Conservation (phyloP, 1,140 invertebrate species). For the Eciton burchellii region DNA sequence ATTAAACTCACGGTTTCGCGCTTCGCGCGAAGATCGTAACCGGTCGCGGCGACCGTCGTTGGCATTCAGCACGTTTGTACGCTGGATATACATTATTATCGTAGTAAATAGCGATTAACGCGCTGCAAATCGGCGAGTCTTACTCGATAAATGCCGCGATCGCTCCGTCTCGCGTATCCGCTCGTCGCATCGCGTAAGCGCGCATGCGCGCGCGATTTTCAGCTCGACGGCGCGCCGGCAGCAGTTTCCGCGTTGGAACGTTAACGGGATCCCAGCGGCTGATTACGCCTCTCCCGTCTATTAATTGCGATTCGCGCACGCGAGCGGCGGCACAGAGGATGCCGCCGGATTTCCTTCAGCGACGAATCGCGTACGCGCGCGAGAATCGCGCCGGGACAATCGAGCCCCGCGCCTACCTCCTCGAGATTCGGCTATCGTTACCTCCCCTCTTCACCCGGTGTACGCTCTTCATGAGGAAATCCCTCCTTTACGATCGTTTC, state of each 20-base stretch:
- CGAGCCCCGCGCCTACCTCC: not conserved
- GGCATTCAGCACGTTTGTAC: not conserved
- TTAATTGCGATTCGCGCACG: slow-evolving; percentile 24
- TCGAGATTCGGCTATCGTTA: not conserved
- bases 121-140: not conserved
- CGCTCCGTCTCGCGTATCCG: not conserved
- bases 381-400: not conserved
- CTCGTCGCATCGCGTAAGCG: too few species aligned
- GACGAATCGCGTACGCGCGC: not conserved
- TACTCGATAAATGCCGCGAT: slow-evolving; percentile 9
- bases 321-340: not conserved
- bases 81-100: too few species aligned
- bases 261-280: slow-evolving; percentile 15
- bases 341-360: not conserved
- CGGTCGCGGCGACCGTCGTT: not conserved
- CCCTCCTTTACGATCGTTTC: not conserved
- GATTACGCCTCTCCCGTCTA: not conserved
- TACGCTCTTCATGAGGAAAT: not conserved
- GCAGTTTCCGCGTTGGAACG: slow-evolving; percentile 2
- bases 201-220: slow-evolving; percentile 35
- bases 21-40: not conserved
- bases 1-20: slow-evolving; percentile 13
- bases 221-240: not conserved
- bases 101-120: slow-evolving; percentile 4
- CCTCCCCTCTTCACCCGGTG: not conserved